Conservation (phyloP, 2,797 vertebrate species). For the Fistularia commersonii region DNA sequence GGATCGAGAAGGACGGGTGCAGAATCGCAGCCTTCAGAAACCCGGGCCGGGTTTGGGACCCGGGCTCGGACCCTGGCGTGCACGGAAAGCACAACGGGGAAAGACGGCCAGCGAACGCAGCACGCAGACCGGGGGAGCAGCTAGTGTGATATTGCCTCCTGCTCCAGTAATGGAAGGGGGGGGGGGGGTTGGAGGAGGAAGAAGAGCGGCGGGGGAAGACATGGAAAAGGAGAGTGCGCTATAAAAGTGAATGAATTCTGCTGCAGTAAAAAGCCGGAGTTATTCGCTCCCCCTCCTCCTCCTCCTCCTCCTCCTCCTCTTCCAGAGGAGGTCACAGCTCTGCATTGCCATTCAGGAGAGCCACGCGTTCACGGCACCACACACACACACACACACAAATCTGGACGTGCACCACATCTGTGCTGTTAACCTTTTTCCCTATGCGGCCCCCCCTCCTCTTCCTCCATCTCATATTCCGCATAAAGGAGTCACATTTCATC, state of each 20-base stretch:
- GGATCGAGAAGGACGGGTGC: constrained; percentile 35
- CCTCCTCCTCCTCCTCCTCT: constrained; percentile 6
- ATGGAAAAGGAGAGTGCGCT: constrained; percentile 54
- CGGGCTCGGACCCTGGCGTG: constrained; percentile 13
- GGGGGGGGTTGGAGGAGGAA: constrained; percentile 5
- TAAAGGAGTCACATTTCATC: constrained; percentile 73
- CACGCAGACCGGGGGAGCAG: constrained; percentile 24
- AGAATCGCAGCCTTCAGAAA: no score
- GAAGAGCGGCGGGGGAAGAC: constrained; percentile 14
- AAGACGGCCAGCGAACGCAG: constrained; percentile 32
- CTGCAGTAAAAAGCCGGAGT: constrained; percentile 72
- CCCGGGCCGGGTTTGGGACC: no score
- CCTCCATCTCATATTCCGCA: constrained; percentile 66
- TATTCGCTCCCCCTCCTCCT: constrained; percentile 34
- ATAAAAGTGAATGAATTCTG: constrained; percentile 73
- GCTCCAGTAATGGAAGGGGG: constrained; percentile 36
- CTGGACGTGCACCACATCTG: constrained; percentile 32
- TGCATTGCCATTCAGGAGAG: constrained; percentile 11
- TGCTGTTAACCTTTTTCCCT: constrained; percentile 59
- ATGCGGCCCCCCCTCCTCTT: constrained; percentile 46
- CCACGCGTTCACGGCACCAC: constrained; percentile 9
- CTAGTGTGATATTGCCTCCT: constrained; percentile 31
- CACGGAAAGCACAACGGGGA: constrained; percentile 12
- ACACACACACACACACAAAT: constrained; percentile 10
- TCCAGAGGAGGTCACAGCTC: constrained; percentile 29